Evolutionary conservation across 2,888 invertebrate species (phyloP).

Genomic region (Parapristionchus giblindavisi): DNA sequence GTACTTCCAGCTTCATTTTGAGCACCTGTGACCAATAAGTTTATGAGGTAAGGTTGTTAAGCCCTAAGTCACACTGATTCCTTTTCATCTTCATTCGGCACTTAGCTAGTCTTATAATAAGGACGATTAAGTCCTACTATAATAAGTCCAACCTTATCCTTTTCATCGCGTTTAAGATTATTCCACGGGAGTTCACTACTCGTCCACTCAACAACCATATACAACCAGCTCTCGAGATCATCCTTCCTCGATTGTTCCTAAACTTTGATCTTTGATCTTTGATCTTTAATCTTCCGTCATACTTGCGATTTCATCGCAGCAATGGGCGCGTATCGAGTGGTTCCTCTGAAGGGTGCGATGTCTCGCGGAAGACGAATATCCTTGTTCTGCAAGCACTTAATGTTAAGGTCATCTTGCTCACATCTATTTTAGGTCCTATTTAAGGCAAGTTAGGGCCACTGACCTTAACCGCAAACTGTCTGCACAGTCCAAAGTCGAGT

Average conservation of each 20-base stretch:
- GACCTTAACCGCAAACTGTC: slow-evolving; percentile 49
- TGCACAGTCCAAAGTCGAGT: slow-evolving; percentile 62
- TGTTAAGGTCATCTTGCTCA: slow-evolving; percentile 5
- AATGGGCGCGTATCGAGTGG: slow-evolving; percentile 61
- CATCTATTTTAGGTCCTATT: neutral
- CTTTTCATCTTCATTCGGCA: too few species aligned
- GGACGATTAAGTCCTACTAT: neutral
- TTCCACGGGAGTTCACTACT: slow-evolving; percentile 59
- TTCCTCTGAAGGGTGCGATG: slow-evolving; percentile 60
- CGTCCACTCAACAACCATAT: slow-evolving; percentile 66
- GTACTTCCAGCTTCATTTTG: slow-evolving; percentile 52
- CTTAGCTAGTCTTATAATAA: too few species aligned
- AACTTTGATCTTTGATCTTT: too few species aligned
- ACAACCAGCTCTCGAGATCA: slow-evolving; percentile 64
- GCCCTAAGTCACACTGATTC: slow-evolving; percentile 33
- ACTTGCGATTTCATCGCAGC: slow-evolving; percentile 48
- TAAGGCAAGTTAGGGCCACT: neutral
- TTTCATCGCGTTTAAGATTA: slow-evolving; percentile 37
- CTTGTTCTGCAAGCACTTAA: slow-evolving; percentile 40
- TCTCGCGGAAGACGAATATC: slow-evolving; percentile 55
- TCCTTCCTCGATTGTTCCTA: slow-evolving; percentile 61
- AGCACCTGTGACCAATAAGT: slow-evolving; percentile 45
- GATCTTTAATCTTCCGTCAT: too few species aligned
- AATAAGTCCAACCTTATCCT: neutral
- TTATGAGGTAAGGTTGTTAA: slow-evolving; percentile 46